A percentile compares a stretch with the other conserved stretches of the same genome.
Evolutionary conservation across 1,140 invertebrate genomes (phyloP).

Genomic region (Probaryconus sp.): DNA sequence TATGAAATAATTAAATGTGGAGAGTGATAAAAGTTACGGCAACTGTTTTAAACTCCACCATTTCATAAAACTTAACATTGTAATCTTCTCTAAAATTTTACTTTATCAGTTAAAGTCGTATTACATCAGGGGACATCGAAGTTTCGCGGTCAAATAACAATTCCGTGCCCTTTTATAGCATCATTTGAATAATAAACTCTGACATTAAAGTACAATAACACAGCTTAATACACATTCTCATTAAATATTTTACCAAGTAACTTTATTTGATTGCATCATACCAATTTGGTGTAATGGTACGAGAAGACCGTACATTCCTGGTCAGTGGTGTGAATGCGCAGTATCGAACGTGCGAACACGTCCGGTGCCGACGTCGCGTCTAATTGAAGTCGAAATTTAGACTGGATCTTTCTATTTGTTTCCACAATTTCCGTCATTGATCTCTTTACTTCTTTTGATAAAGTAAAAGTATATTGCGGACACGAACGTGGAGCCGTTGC

Average conservation of each 20-base stretch:
- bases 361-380: neutral
- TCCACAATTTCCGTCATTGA: constrained; percentile 39
- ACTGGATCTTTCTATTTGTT: constrained; percentile 38
- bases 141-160: too few species aligned
- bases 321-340: constrained; percentile 9
- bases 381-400: constrained; percentile 49
- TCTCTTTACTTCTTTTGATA: constrained; percentile 43
- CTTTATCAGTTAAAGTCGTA: too few species aligned
- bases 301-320: constrained; percentile 2
- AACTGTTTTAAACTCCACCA: too few species aligned
- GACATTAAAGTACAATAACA: constrained; percentile 4
- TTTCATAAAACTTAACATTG: too few species aligned
- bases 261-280: constrained; percentile 28
- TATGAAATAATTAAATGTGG: too few species aligned
- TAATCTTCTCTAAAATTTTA: too few species aligned
- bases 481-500: neutral
- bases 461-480: constrained; percentile 55
- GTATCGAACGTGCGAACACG: neutral
- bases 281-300: constrained; percentile 30
- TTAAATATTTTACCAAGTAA: constrained; percentile 14
- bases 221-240: constrained; percentile 1
- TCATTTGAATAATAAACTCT: too few species aligned
- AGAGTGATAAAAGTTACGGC: too few species aligned
- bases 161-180: too few species aligned
- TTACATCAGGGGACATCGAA: too few species aligned